Conservation (phyloP, 2,797 vertebrate species). For the Platalea minor region DNA sequence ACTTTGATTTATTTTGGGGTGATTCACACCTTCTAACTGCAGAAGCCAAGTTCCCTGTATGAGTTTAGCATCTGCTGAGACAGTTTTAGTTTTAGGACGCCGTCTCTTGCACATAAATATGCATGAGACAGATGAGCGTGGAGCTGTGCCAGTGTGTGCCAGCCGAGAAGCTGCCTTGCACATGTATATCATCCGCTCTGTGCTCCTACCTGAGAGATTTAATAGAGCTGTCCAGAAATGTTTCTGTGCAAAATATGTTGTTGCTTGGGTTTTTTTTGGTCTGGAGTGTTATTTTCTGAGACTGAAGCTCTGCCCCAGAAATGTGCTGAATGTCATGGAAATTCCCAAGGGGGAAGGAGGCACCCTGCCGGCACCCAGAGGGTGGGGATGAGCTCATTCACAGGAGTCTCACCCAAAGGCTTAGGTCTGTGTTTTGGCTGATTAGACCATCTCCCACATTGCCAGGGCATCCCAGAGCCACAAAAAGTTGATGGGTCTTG, state of each 20-base stretch:
- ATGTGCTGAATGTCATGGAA: not conserved
- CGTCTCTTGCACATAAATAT: not conserved
- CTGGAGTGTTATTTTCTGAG: accelerated
- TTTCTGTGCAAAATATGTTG: not conserved
- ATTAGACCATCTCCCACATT: not conserved
- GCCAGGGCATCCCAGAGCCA: not conserved
- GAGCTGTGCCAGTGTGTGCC: not conserved
- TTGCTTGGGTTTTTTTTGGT: not conserved
- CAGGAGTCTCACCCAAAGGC: not conserved
- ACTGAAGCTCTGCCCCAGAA: not conserved
- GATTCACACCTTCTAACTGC: not conserved
- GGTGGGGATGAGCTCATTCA: not conserved
- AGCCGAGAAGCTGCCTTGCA: not conserved
- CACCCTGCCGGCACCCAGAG: accelerated
- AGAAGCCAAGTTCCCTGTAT: not conserved
- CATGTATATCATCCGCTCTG: not conserved
- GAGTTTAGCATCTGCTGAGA: not conserved
- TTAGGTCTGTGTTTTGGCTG: not conserved
- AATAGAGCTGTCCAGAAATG: not conserved
- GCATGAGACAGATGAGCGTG: not conserved
- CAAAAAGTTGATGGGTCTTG: not conserved
- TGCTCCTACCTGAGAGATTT: not conserved
- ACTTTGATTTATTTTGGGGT: not conserved
- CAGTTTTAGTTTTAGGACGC: not conserved
- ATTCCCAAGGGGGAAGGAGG: not conserved